These are phyloP conservation scores for Protonemura montana DNA, from an alignment of 2,888 invertebrate species.

Conservation along the genomic window DNA sequence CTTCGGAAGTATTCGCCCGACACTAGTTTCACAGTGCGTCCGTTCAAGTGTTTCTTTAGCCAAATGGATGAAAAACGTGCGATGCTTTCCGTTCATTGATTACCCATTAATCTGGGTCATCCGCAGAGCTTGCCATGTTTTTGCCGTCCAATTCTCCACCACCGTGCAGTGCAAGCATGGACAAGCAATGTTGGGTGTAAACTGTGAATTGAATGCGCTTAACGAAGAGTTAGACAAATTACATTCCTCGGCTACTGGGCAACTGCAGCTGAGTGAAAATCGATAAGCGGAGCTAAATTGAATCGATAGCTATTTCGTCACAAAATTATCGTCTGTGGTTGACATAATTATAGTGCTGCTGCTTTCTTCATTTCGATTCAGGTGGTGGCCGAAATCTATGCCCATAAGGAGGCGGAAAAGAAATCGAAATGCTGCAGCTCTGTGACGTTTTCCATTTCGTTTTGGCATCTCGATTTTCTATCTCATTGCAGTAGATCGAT, in stretches of 20 bases:
- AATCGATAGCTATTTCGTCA: conserved; percentile 4
- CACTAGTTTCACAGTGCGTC: background rate
- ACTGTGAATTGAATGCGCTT: background rate
- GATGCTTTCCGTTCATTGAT: background rate
- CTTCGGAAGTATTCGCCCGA: background rate
- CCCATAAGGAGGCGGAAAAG: conserved; percentile 12
- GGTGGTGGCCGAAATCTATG: conserved; percentile 12
- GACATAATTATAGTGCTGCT: background rate
- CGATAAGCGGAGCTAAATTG: background rate
- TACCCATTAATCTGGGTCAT: background rate
- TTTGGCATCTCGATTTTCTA: background rate
- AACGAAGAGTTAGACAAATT: background rate
- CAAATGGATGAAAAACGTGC: background rate
- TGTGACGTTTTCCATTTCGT: background rate
- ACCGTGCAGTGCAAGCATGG: background rate
- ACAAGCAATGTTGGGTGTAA: background rate
- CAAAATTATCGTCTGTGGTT: background rate
- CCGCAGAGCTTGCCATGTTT: background rate
- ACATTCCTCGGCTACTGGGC: background rate
- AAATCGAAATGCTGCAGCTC: background rate
- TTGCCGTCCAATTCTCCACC: background rate
- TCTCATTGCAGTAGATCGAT: background rate
- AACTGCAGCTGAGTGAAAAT: background rate
- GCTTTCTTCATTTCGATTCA: conserved; percentile 12
- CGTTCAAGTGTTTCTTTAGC: background rate